These are phyloP conservation scores for Zaprionus africanus DNA, from an alignment of 1,140 invertebrate species.

Conservation along the genomic window DNA sequence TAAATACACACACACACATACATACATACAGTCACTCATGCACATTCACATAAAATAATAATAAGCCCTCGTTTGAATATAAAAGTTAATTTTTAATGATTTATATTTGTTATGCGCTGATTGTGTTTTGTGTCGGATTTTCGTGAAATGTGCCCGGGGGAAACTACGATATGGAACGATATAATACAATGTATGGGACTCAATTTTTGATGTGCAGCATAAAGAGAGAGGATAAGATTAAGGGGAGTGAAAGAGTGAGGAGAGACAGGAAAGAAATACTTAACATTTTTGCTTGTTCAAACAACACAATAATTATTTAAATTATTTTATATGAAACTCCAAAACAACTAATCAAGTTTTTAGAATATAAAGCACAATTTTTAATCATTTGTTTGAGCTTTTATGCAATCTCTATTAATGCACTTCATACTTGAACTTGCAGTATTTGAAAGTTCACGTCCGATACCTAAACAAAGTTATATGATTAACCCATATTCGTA, in stretches of 20 bases:
- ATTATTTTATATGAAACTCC: too few relatives aligned
- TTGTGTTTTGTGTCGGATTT: constrained; percentile 56
- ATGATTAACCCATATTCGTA: background rate
- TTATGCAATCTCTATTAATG: background rate
- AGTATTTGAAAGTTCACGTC: background rate
- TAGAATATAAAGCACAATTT: too few relatives aligned
- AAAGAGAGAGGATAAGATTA: background rate
- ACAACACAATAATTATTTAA: too few relatives aligned
- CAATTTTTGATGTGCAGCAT: too few relatives aligned
- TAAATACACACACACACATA: background rate
- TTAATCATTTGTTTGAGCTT: too few relatives aligned
- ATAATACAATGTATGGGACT: background rate
- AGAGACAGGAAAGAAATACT: too few relatives aligned
- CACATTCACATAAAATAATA: background rate
- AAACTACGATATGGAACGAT: background rate
- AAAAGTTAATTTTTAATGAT: constrained; percentile 11
- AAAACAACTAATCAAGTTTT: too few relatives aligned
- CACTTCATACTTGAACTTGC: background rate
- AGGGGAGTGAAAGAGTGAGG: too few relatives aligned
- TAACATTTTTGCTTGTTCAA: too few relatives aligned
- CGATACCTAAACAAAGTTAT: background rate
- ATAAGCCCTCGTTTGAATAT: background rate
- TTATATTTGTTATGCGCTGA: constrained; percentile 42
- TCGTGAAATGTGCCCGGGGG: constrained; percentile 45
- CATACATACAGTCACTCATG: background rate